A percentile compares a stretch with the other conserved stretches of the same genome.
These are phyloP conservation scores for Semaprochilodus insignis DNA, from an alignment of 2,797 vertebrate species.

Conservation along the genomic window DNA sequence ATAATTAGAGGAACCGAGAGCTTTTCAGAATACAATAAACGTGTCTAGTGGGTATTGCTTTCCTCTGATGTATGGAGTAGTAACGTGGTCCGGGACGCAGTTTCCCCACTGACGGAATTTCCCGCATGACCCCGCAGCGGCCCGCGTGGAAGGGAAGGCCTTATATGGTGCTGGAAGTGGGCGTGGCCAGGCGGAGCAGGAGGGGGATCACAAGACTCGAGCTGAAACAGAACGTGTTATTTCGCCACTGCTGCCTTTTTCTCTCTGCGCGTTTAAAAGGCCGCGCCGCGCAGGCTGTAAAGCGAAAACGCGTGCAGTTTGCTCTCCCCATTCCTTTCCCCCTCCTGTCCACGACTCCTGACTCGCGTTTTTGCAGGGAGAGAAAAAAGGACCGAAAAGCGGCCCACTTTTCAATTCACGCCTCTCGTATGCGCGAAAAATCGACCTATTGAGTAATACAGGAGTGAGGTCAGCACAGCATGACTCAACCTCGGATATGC, in stretches of 20 bases:
- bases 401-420: constrained; percentile 48
- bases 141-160: constrained; percentile 74
- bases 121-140: constrained; percentile 78
- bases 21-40: no score
- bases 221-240: constrained; percentile 64
- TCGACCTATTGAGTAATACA: constrained; percentile 65
- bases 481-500: constrained; percentile 83
- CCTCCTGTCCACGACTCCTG: neutral
- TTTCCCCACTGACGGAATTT: constrained; percentile 79
- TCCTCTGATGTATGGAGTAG: neutral
- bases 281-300: neutral
- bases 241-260: constrained; percentile 46
- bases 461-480: constrained; percentile 81
- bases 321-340: constrained; percentile 28
- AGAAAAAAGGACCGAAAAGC: constrained; percentile 53
- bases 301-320: constrained; percentile 65
- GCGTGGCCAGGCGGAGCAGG: constrained; percentile 70
- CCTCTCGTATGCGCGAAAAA: constrained; percentile 36
- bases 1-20: no score
- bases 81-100: neutral
- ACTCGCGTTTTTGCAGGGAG: neutral
- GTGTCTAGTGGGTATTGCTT: no score
- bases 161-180: constrained; percentile 82
- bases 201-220: constrained; percentile 76
- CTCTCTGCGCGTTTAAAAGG: constrained; percentile 30